Base-by-base conservation (phyloP, 2,797 vertebrate species). In the Manis javanica region DNA sequence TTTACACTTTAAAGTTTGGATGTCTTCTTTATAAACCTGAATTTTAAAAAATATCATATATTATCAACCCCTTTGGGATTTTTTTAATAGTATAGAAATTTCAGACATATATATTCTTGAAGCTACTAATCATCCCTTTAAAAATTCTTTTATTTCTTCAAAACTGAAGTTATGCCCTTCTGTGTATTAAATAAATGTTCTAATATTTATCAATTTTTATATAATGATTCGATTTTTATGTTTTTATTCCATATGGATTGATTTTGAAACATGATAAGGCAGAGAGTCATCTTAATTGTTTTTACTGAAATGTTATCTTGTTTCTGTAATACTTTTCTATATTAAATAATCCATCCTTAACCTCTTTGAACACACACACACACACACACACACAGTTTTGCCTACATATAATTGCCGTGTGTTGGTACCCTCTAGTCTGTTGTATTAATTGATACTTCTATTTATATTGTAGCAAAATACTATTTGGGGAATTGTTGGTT, bases 71-170 rank as follows among this genome's bases (percentile, higher is more conserved):
- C 6, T 88, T 51, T 74, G 19, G 29, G 24, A 0, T 49, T 77
- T 79, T 46, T 63, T 39, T 18, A 69, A 63, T 81, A 12, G 39
- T 31, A 55, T 42, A 49, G 15, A 85, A 55, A 75, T 61, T 81
- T 85, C 91, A 86, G 95, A 88, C 59, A 46, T 42, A 0, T 63
- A 53, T 86, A 51, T 64, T 90, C n/a, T 75, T 92, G 24, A 92
- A 66, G 49, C 7, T 90, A 59, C 64, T 13, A 63, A 39, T 91
- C 29, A 59, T 51, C 23, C 26, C 24, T 69, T 85, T 83, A 93
- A 1, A 51, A 78, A 71, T 84, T 64, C 8, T 84, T 91, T 64
- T 74, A 37, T 81, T 69, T 82, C n/a, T 92, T 87, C 55, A 82
- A 87, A 66, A 81, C 46, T 21, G 24, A 61, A 49, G 6, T 37